A percentile compares a stretch with the other conserved stretches of the same genome.
phyloP scores from a whole-genome alignment of 2,797 vertebrate genomes.

The Amblyraja radiata region DNA sequence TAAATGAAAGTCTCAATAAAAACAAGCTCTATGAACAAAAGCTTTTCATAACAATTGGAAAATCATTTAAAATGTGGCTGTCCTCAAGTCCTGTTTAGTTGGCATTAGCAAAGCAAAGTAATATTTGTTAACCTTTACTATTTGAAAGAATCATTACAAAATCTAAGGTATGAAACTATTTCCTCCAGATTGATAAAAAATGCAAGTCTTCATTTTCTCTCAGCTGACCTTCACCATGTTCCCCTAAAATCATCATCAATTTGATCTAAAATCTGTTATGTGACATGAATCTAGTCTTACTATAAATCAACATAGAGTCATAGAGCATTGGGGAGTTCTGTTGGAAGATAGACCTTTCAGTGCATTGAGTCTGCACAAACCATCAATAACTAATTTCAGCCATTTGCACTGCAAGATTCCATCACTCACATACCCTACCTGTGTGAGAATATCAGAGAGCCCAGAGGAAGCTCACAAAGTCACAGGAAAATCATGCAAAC shows the following conservation, averaged over 20 bases:
- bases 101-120: not conserved
- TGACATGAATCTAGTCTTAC: not conserved
- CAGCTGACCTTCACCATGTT: not conserved
- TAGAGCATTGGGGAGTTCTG: no score
- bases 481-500: no score
- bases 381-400: no score
- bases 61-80: not conserved
- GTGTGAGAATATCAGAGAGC: no score
- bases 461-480: no score
- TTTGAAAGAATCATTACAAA: not conserved
- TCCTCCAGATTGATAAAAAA: not conserved
- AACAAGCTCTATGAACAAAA: not conserved
- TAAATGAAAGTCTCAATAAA: conserved; percentile 15
- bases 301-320: no score
- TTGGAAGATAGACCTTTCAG: no score
- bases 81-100: not conserved
- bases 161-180: not conserved
- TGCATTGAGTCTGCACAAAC: no score
- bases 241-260: not conserved
- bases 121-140: not conserved
- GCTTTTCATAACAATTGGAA: not conserved
- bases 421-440: no score
- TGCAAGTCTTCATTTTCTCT: not conserved
- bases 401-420: no score
- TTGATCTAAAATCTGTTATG: not conserved